These are phyloP conservation scores for Leucoraja ocellata DNA, from an alignment of 2,797 vertebrate genomes.

Conservation along the genomic window DNA sequence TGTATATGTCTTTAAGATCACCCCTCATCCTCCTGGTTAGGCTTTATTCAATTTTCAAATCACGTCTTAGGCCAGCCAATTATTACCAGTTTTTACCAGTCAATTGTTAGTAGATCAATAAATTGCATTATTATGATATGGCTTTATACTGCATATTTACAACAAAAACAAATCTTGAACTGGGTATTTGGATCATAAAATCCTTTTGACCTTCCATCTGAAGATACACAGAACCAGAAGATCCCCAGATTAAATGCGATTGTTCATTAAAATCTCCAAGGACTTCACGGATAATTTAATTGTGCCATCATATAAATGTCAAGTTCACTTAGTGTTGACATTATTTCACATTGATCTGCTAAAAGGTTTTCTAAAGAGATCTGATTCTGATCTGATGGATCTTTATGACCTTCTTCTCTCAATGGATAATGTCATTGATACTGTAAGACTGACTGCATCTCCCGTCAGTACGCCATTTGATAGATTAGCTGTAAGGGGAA, in stretches of 20 bases:
- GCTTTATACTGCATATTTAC: background rate
- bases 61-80: background rate
- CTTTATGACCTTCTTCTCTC: background rate
- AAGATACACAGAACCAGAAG: background rate
- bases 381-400: background rate
- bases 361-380: constrained; percentile 24
- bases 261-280: constrained; percentile 12
- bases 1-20: too few species aligned
- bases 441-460: background rate
- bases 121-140: background rate
- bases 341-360: constrained; percentile 30
- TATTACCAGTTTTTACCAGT: background rate
- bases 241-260: background rate
- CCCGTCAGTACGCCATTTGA: background rate
- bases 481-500: background rate
- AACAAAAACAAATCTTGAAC: background rate
- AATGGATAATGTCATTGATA: background rate
- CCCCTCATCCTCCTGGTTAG: background rate
- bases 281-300: constrained; percentile 18
- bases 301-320: constrained; percentile 31
- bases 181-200: background rate
- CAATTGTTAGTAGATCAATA: background rate
- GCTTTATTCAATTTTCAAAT: background rate
- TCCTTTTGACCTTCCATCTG: background rate
- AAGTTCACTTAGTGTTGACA: background rate